A percentile compares a stretch with the other conserved stretches of the same genome.
These are phyloP conservation scores for Enoplosus armatus DNA, from an alignment of 2,797 vertebrate genomes.

Conservation along the genomic window DNA sequence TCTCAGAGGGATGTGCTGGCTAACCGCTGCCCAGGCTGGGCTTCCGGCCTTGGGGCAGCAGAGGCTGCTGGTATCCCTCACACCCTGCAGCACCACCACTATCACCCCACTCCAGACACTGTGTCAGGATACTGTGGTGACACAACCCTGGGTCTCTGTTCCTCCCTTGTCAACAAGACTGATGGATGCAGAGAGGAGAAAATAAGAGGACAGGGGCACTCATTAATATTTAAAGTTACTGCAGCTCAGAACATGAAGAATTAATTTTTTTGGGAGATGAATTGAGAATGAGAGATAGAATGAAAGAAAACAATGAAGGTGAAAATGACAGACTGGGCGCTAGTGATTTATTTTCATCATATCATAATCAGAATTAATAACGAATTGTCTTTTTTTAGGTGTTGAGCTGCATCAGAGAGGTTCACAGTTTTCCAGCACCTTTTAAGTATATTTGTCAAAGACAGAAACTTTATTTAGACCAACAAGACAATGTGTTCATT, in stretches of 20 bases:
- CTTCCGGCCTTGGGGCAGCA: conserved; percentile 81
- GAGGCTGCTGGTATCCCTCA: conserved; percentile 66
- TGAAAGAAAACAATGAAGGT: neutral
- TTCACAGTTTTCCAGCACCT: neutral
- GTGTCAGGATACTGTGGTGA: conserved; percentile 95
- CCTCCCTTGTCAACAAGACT: conserved; percentile 81
- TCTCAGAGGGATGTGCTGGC: conserved; percentile 78
- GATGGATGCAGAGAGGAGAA: conserved; percentile 73
- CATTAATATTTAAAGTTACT: conserved; percentile 32
- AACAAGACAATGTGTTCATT: neutral
- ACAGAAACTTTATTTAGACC: neutral
- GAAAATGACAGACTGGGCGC: too few relatives aligned
- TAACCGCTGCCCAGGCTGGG: conserved; percentile 83
- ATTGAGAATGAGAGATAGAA: neutral
- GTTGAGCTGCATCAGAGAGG: neutral
- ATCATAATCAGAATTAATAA: too few relatives aligned
- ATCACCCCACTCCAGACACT: conserved; percentile 89
- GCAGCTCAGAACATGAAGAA: neutral
- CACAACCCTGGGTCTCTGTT: conserved; percentile 86
- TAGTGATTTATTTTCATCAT: conserved; percentile 34
- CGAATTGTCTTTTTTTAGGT: neutral
- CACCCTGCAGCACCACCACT: conserved; percentile 69
- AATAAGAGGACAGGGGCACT: conserved; percentile 34
- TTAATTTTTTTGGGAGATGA: neutral
- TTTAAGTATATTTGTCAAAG: conserved; percentile 2